These are phyloP conservation scores for Norana najaformis DNA, from an alignment of 2,888 invertebrate genomes.

Conservation along the genomic window DNA sequence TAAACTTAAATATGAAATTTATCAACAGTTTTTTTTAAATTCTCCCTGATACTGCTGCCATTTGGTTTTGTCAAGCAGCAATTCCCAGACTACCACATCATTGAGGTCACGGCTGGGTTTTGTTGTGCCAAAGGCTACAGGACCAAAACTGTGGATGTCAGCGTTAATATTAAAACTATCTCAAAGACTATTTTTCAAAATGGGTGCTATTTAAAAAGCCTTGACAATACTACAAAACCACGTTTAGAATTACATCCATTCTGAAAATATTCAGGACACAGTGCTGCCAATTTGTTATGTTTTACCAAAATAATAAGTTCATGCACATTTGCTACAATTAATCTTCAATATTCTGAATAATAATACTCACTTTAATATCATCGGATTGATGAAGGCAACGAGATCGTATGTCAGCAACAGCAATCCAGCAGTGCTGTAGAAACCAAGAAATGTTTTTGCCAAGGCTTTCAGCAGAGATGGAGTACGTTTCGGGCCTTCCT, in stretches of 20 bases:
- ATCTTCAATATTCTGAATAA: neutral
- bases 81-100: too few relatives aligned
- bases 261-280: neutral
- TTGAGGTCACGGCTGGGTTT: too few relatives aligned
- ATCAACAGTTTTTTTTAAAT: too few relatives aligned
- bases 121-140: too few relatives aligned
- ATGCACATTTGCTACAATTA: neutral
- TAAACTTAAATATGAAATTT: too few relatives aligned
- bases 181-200: neutral
- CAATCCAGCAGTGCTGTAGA: conserved; percentile 26
- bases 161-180: too few relatives aligned
- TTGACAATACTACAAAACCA: too few relatives aligned
- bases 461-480: conserved; percentile 35
- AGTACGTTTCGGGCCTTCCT: neutral
- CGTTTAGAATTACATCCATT: too few relatives aligned
- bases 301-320: neutral
- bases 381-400: conserved; percentile 38
- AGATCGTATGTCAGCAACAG: conserved; percentile 32
- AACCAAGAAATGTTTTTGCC: conserved; percentile 26
- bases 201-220: neutral
- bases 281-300: neutral
- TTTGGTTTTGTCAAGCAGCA: too few relatives aligned
- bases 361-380: conserved; percentile 36
- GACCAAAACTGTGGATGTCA: too few relatives aligned
- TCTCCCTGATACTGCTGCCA: too few relatives aligned